Conservation (phyloP, 2,797 vertebrate genomes). For the Danio tinwini region DNA sequence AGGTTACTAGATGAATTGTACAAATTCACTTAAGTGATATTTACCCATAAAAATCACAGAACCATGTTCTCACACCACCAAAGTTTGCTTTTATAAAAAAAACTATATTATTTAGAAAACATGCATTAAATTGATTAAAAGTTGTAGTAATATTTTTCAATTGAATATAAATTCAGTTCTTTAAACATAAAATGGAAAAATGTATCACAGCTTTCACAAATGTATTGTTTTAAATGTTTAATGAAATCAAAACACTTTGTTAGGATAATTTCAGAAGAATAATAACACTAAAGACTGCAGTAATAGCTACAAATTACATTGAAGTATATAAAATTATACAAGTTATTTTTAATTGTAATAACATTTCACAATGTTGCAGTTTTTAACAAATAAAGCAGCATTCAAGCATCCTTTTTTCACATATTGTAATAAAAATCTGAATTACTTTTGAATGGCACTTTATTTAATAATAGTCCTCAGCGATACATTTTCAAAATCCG, state of each 20-base stretch:
- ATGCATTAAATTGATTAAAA: neutral
- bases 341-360: neutral
- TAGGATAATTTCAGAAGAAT: neutral
- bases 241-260: neutral
- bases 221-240: neutral
- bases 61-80: neutral
- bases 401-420: neutral
- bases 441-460: neutral
- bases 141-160: neutral
- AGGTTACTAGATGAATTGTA: neutral
- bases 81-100: neutral
- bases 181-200: neutral
- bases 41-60: neutral
- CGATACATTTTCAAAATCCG: neutral
- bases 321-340: neutral
- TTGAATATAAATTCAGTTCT: neutral
- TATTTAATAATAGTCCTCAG: neutral
- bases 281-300: neutral
- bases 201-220: neutral
- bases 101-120: too few relatives aligned
- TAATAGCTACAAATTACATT: neutral
- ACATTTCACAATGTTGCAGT: neutral
- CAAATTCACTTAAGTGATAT: neutral
- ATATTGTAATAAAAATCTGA: neutral
- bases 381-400: neutral